Percentiles rank a stretch among this genome's conserved stretches.
These are phyloP conservation scores for Urocitellus parryii DNA, from an alignment of 2,113 vertebrate genomes.

Conservation along the genomic window DNA sequence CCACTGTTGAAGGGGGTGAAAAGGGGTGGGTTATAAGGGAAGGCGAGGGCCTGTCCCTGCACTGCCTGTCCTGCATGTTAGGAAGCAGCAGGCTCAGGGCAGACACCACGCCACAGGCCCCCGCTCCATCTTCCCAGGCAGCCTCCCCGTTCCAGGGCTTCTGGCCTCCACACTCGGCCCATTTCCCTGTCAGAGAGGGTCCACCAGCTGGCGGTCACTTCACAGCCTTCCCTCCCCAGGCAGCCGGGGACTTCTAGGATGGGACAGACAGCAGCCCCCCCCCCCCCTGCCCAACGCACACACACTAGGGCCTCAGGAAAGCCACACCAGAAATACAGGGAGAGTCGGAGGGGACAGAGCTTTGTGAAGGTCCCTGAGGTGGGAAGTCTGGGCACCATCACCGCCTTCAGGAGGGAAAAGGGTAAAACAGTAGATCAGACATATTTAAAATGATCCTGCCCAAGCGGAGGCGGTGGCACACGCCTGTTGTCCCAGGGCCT, in stretches of 20 bases:
- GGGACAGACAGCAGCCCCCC: no score
- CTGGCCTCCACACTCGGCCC: not conserved
- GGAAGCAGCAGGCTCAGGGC: not conserved
- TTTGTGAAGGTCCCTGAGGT: not conserved
- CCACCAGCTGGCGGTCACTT: not conserved
- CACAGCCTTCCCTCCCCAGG: not conserved
- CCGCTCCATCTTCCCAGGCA: no score
- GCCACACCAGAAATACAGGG: not conserved
- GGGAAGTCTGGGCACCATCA: not conserved
- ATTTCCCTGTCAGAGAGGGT: not conserved
- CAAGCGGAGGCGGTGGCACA: not conserved
- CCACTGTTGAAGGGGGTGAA: accelerated
- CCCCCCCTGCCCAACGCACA: no score
- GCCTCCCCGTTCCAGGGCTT: not conserved
- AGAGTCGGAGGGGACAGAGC: not conserved
- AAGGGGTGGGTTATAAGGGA: accelerated
- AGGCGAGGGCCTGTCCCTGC: not conserved
- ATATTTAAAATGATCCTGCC: not conserved
- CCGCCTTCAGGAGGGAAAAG: not conserved
- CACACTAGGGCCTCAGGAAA: not conserved
- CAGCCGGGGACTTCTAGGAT: not conserved
- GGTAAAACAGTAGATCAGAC: not conserved
- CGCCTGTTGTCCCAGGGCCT: not conserved
- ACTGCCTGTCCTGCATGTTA: accelerated
- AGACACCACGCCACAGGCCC: not conserved